Base-by-base conservation (phyloP, 2,113 vertebrate genomes). In the Brachypodius melanocephalos region DNA sequence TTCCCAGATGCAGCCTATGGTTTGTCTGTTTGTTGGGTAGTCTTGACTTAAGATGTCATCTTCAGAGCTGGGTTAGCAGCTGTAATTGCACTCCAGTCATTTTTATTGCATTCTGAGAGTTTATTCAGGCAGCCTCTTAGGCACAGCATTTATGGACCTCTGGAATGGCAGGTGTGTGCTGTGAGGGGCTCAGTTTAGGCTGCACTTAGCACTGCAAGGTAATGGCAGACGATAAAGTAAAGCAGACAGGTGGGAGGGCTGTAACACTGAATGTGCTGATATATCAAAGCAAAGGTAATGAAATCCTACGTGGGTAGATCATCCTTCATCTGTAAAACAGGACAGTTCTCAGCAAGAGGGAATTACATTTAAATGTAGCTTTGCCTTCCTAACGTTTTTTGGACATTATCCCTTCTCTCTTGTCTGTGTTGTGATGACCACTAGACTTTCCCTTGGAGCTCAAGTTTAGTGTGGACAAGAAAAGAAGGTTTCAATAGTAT, bases 221-320 rank as follows among this genome's bases (percentile, higher is more conserved):
- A 84, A 77, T 38, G 57, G 57, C 40, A 67, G 65, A 84, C 52
- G 81, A 71, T 92, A 97, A 95, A 96, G 63, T 17, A 89, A 75
- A 84, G 52, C 71, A 14, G 89, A 75, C 68, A 81, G 52, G 80
- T 89, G 89, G 86, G 86, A 93, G 91, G 86, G n/a, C 68, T 95
- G 76, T 89, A 65, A 72, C 76, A 65, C 4, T 78, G 69, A 95
- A 95, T 91, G 91, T 93, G 81, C 89, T 89, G 86, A 89, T 92
- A 92, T 81, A 92, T 87, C 69, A 95, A 78, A 87, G 80, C 32
- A 61, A 74, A 89, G 14, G 73, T 89, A 96, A 96, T 75, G 83
- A 87, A 96, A 95, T 82, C 25, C 43, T 95, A 5, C 0, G 0
- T 83, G 26, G 24, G 26, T 32, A 74, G 91, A 68, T 65, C 87